Evolutionary conservation across 2,113 vertebrate genomes (phyloP), one percentile per base, ranked within the genome.

Genomic region (Rhodinocichla rosea): DNA sequence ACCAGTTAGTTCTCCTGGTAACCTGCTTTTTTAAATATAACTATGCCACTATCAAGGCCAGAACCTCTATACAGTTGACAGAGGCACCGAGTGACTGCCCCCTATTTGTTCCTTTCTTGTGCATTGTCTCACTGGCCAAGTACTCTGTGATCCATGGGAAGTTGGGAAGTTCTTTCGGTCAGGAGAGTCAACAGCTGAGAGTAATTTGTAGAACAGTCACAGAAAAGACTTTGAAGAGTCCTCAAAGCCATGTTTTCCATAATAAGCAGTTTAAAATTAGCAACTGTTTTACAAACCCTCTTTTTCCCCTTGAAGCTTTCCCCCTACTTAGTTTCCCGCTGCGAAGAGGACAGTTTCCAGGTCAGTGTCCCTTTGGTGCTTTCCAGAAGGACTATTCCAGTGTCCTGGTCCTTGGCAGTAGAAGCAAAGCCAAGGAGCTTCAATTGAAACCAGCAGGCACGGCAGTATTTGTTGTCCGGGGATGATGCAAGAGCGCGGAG

Each of bases 191-290:
- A 17, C 35, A 74, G 40, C 40, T 84, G 22, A 81, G 20, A 59
- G 18, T 44, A 73, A 62, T 71, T 39, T 39, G 7, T 74, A 69
- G 45, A 47, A 82, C 28, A 45, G 47, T 60, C 40, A 75, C 53
- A 82, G 69, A 84, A 86, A 92, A 65, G 13, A 57, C 65, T 60
- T 77, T 27, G 26, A 88, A 79, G 59, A 88, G 35, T 53, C 33
- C 92, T 90, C 85, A 87, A 74, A 90, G 42, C 30, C 35, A 37
- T 17, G 6, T 56, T 92, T 94, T 87, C 78, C 52, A 9, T 63
- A 63, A 27, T 37, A n/a, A 89, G 65, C 65, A 56, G 39, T 40
- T 73, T 86, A 94, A 85, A 84, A 88, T 70, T 52, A 93, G 71
- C 52, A 80, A n/a, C 55, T 67, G 22, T 50, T 81, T 93, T 83